These are phyloP conservation scores for Conistra vaccinii DNA, from an alignment of 2,888 invertebrate genomes.

Conservation along the genomic window DNA sequence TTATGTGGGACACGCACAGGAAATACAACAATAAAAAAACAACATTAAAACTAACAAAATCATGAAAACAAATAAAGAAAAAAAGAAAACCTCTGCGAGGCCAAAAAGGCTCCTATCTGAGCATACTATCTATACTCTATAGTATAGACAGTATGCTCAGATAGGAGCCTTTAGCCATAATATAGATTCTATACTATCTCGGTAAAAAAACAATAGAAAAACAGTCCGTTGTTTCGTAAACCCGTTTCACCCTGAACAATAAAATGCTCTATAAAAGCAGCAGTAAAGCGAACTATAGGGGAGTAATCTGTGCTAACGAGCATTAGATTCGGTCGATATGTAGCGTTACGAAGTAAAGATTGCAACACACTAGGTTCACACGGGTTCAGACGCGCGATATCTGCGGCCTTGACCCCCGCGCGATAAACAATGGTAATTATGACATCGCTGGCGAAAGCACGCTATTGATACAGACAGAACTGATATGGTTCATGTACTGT, in stretches of 20 bases:
- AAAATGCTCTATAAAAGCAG: conserved; percentile 43
- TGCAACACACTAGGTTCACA: conserved; percentile 64
- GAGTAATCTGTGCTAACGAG: conserved; percentile 65
- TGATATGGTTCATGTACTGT: conserved; percentile 45
- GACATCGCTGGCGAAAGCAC: conserved; percentile 74
- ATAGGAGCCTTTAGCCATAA: too few species aligned
- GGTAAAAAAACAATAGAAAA: conserved; percentile 12
- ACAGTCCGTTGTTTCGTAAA: conserved; percentile 20
- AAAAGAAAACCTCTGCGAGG: too few species aligned
- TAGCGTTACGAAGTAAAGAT: conserved; percentile 53
- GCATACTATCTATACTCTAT: too few species aligned
- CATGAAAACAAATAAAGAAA: too few species aligned
- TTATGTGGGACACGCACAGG: too few species aligned
- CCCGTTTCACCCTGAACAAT: conserved; percentile 27
- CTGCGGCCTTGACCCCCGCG: conserved; percentile 83
- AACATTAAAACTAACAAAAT: too few species aligned
- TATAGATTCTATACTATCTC: too few species aligned
- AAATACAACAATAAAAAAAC: too few species aligned
- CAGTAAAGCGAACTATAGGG: conserved; percentile 54
- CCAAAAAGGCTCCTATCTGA: too few species aligned
- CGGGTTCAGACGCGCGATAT: conserved; percentile 77
- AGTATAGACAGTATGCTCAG: too few species aligned
- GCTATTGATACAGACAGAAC: conserved; percentile 45
- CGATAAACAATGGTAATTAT: conserved; percentile 83
- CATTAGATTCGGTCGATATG: conserved; percentile 56